Percentiles rank a stretch among this genome's conserved stretches.
Evolutionary conservation across 2,888 invertebrate genomes (phyloP).

Genomic region (Cosmia pyralina): DNA sequence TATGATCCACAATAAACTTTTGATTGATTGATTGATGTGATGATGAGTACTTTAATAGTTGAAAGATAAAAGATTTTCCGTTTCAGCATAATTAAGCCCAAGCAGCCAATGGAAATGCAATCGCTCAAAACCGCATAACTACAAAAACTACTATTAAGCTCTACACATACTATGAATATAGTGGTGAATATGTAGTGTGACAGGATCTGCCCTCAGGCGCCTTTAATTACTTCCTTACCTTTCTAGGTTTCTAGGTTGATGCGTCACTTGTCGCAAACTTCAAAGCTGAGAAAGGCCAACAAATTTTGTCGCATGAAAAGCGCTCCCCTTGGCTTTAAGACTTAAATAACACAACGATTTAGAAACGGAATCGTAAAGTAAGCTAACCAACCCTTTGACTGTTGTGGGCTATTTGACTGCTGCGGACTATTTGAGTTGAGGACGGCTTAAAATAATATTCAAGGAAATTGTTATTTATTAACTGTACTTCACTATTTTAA

Average conservation of each 20-base stretch:
- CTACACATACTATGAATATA: conserved; percentile 15
- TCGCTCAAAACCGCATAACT: neutral
- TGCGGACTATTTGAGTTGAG: neutral
- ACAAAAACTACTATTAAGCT: neutral
- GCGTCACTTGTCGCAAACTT: conserved; percentile 51
- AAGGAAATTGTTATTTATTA: conserved; percentile 20
- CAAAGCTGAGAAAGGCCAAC: conserved; percentile 64
- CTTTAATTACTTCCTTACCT: conserved; percentile 66
- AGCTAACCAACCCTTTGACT: conserved; percentile 36
- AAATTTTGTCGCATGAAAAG: conserved; percentile 61
- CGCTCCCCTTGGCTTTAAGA: conserved; percentile 40
- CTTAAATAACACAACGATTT: conserved; percentile 59
- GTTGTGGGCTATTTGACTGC: conserved; percentile 24
- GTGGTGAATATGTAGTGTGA: conserved; percentile 16
- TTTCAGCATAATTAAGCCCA: too few species aligned
- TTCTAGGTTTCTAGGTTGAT: conserved; percentile 67
- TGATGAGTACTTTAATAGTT: too few species aligned
- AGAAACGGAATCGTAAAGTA: conserved; percentile 59
- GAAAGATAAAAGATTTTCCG: too few species aligned
- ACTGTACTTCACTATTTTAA: neutral
- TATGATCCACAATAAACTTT: too few species aligned
- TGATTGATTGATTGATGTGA: too few species aligned
- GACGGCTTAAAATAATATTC: conserved; percentile 24
- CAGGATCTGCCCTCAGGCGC: conserved; percentile 48
- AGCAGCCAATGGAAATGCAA: too few species aligned